Evolutionary conservation across 2,888 invertebrate species (phyloP).

Genomic region (Micoletzkya japonica): DNA sequence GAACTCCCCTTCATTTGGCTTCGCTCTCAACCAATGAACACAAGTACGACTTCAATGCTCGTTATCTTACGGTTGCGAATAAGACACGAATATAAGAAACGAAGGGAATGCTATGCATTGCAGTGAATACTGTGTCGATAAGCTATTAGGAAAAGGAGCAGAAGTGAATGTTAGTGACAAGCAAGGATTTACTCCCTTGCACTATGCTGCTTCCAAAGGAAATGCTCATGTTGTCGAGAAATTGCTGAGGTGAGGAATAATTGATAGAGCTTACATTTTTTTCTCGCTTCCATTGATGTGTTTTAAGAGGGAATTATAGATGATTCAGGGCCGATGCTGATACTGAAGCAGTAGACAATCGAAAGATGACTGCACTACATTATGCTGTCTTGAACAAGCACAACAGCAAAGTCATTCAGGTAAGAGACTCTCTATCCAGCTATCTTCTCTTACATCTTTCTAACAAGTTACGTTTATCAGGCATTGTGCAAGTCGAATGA

Average conservation of each 20-base stretch:
- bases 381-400: slow-evolving; percentile 22
- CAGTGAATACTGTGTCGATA: slow-evolving; percentile 28
- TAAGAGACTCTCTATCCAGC: background rate
- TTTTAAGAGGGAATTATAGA: background rate
- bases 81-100: background rate
- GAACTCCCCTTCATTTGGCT: slow-evolving; percentile 28
- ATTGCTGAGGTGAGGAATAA: slow-evolving; percentile 8
- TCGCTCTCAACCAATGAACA: slow-evolving; percentile 19
- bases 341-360: slow-evolving; percentile 15
- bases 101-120: background rate
- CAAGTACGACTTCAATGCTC: slow-evolving; percentile 2
- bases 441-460: background rate
- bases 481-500: slow-evolving; percentile 13
- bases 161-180: slow-evolving; percentile 14
- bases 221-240: slow-evolving; percentile 28
- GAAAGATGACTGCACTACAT: slow-evolving; percentile 12
- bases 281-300: too few relatives aligned
- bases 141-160: background rate
- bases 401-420: slow-evolving; percentile 21
- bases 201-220: slow-evolving; percentile 30
- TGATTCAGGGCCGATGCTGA: slow-evolving; percentile 19
- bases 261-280: too few relatives aligned
- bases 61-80: background rate
- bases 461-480: background rate
- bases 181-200: slow-evolving; percentile 33